A percentile compares a stretch with the other conserved stretches of the same genome.
These are phyloP conservation scores for Todiramphus saurophagus DNA, from an alignment of 2,113 vertebrate genomes.

Conservation along the genomic window DNA sequence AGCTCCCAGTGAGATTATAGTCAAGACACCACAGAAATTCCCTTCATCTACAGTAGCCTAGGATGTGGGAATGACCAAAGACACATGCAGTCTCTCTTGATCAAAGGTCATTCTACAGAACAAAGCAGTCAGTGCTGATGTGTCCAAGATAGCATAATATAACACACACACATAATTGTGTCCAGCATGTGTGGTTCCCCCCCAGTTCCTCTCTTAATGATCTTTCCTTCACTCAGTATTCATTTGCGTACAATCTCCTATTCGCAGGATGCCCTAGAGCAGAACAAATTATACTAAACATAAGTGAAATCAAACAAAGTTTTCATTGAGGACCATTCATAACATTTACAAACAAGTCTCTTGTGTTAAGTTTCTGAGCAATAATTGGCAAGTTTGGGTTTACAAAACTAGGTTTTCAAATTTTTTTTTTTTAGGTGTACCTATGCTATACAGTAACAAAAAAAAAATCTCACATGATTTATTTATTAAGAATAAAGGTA, in stretches of 20 bases:
- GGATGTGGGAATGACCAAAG: conserved; percentile 77
- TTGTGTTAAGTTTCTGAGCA: conserved; percentile 53
- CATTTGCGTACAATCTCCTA: conserved; percentile 70
- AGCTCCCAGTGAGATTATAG: conserved; percentile 74
- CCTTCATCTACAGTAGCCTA: conserved; percentile 75
- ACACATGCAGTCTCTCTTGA: conserved; percentile 73
- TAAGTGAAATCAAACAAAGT: conserved; percentile 70
- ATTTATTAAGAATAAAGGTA: background rate
- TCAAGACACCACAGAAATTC: conserved; percentile 72
- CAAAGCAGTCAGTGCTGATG: conserved; percentile 72
- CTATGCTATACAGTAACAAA: background rate
- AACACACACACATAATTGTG: conserved; percentile 63
- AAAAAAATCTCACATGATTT: background rate
- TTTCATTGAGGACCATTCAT: conserved; percentile 64
- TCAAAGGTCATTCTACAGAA: conserved; percentile 73
- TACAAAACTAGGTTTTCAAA: background rate
- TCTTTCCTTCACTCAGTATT: conserved; percentile 69
- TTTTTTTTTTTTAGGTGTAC: background rate
- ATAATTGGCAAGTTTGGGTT: conserved; percentile 51
- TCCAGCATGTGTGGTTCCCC: conserved; percentile 71
- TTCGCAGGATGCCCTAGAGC: conserved; percentile 70
- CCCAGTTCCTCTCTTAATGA: conserved; percentile 73
- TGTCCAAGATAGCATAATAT: conserved; percentile 73
- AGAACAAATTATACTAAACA: conserved; percentile 74
- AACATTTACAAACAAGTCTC: conserved; percentile 69